Conservation (phyloP, 2,888 invertebrate species). For the Orthosia incerta region DNA sequence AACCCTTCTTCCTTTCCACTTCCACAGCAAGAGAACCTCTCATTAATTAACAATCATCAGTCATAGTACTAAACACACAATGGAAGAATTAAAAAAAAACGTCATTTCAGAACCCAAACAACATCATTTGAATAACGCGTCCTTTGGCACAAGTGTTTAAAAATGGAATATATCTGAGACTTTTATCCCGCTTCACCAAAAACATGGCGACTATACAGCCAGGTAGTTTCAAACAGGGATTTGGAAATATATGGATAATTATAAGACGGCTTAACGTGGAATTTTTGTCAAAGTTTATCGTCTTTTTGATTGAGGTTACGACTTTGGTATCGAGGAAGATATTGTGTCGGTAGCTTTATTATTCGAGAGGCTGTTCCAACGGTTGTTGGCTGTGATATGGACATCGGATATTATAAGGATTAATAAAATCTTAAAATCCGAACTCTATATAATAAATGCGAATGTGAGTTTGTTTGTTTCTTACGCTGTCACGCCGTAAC, state of each 20-base stretch:
- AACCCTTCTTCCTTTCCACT: neutral
- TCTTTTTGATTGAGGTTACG: conserved; percentile 90
- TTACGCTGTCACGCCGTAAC: no score
- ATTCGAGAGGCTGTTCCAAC: conserved; percentile 48
- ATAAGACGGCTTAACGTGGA: conserved; percentile 90
- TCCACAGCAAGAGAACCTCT: neutral
- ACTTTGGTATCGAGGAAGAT: conserved; percentile 76
- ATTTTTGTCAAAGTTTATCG: conserved; percentile 91
- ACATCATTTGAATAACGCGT: neutral
- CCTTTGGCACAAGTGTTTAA: neutral
- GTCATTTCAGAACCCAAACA: neutral
- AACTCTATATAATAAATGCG: no score
- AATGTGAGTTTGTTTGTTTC: no score
- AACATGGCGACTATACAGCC: conserved; percentile 61
- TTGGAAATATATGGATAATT: conserved; percentile 90
- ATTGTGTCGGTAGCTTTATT: conserved; percentile 88
- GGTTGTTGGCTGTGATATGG: conserved; percentile 32
- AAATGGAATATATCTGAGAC: neutral
- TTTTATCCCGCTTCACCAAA: neutral
- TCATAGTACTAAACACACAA: neutral
- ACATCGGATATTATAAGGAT: conserved; percentile 36
- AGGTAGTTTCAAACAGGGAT: conserved; percentile 87
- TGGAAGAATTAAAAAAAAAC: neutral
- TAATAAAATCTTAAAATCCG: conserved; percentile 11
- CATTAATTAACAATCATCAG: neutral